Evolutionary conservation across 1,140 invertebrate genomes (phyloP).

Genomic region (Camponotus vicinus): DNA sequence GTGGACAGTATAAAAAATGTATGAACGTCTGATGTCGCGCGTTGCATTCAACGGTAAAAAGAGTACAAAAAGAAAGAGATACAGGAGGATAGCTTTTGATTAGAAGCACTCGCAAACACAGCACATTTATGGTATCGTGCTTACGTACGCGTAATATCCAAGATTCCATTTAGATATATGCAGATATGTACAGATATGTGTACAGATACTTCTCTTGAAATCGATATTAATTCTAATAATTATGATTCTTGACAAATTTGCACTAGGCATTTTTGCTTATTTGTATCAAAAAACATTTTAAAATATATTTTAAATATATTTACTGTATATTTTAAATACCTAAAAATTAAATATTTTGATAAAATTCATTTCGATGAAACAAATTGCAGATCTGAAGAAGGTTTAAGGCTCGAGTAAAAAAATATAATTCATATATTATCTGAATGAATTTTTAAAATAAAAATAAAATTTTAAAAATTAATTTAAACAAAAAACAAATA

Average conservation of each 20-base stretch:
- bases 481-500: too few species aligned
- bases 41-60: slow-evolving; percentile 30
- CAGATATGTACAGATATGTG: not conserved
- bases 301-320: not conserved
- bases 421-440: not conserved
- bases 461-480: too few species aligned
- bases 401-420: not conserved
- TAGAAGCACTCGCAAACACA: not conserved
- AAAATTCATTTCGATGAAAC: not conserved
- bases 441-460: not conserved
- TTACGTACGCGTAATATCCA: not conserved
- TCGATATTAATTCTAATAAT: not conserved
- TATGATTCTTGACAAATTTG: not conserved
- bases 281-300: too few species aligned
- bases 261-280: not conserved
- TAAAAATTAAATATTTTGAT: not conserved
- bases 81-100: slow-evolving; percentile 2
- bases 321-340: not conserved
- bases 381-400: not conserved
- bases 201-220: not conserved
- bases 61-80: slow-evolving; percentile 16
- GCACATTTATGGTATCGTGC: not conserved
- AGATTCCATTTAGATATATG: not conserved
- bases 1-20: slow-evolving; percentile 66
- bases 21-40: slow-evolving; percentile 6